phyloP scores from a whole-genome alignment of 2,888 invertebrate genomes.

The Platerodrilus igneus region DNA sequence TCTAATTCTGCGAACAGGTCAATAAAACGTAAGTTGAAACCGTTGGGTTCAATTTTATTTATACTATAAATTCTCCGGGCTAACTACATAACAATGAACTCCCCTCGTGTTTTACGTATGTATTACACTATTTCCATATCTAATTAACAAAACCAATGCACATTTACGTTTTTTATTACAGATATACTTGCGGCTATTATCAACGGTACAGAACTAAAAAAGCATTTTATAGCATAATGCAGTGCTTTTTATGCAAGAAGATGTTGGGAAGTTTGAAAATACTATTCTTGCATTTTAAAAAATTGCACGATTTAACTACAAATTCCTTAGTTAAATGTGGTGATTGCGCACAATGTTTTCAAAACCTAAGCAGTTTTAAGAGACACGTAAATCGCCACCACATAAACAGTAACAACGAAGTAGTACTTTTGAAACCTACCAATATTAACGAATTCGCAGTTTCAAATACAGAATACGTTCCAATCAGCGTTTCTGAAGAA shows the following conservation, averaged over 20 bases:
- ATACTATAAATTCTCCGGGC: too few species aligned
- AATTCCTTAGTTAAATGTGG: slow-evolving; percentile 6
- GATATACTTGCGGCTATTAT: too few species aligned
- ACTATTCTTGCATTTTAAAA: slow-evolving; percentile 12
- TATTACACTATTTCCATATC: too few species aligned
- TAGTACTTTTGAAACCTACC: not conserved
- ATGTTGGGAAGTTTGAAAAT: slow-evolving; percentile 6
- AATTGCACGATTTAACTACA: slow-evolving; percentile 5
- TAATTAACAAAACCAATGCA: too few species aligned
- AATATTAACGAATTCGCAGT: not conserved
- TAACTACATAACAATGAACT: too few species aligned
- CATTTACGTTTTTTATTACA: too few species aligned
- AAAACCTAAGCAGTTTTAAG: slow-evolving; percentile 17
- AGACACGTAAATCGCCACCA: slow-evolving; percentile 15
- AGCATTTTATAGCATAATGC: not conserved
- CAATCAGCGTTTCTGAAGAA: not conserved
- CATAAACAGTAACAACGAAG: not conserved
- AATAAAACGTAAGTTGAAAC: too few species aligned
- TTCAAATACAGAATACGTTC: too few species aligned
- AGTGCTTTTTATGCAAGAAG: slow-evolving; percentile 13
- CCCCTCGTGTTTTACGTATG: too few species aligned
- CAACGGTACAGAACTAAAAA: not conserved
- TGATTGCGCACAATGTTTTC: slow-evolving; percentile 14
- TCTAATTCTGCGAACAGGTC: too few species aligned
- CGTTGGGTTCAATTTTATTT: too few species aligned